Base-by-base conservation (phyloP, 2,888 invertebrate species). In the Periphyllus acericola region DNA sequence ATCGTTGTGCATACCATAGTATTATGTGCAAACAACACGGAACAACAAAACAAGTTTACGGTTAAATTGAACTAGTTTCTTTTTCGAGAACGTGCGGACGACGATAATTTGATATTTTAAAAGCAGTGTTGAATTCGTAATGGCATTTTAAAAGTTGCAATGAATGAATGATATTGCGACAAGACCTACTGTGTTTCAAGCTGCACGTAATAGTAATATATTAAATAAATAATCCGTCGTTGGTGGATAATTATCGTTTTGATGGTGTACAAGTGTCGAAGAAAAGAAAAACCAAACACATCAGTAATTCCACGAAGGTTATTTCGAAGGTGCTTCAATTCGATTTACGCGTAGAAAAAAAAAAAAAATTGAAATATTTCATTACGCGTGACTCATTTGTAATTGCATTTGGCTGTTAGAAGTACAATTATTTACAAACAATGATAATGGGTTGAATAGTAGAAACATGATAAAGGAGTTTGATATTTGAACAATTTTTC, bases 21-120 rank as follows among this genome's bases (percentile, higher is more conserved):
- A 36, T 36, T 3, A 72, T 32, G 3, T 36, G 25, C 8, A 36
- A n/a, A 25, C 60, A 60, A 60, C 14, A 46, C 76, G 2, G n/a
- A 79, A 5, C 25, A 79, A 60, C 14, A 81, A 81, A 46, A 68
- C 21, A 46, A 21, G 17, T 46, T 82, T 82, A 82, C 71, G 52
- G 17, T 82, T 46, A 82, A 5, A 71, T 68, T 71, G 46, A 71
- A 52, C n/a, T 29, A 46, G 46, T 82, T 82, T 82, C 29, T 82
- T 82, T 32, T 46, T 0, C 5, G 3, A 32, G 71, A 82, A 82
- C 71, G 34, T 82, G n/a, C n/a, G n/a, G n/a, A n/a, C n/a, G 68
- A 71, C 11, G 40, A 80, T 66, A 68, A 46, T 68, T 29, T 21
- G 40, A 29, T 17, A 25, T 71, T 5, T 21, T 32, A 17, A n/a